Conservation (phyloP, 64 coral and sea anemone species). For the Montipora foliosa region DNA sequence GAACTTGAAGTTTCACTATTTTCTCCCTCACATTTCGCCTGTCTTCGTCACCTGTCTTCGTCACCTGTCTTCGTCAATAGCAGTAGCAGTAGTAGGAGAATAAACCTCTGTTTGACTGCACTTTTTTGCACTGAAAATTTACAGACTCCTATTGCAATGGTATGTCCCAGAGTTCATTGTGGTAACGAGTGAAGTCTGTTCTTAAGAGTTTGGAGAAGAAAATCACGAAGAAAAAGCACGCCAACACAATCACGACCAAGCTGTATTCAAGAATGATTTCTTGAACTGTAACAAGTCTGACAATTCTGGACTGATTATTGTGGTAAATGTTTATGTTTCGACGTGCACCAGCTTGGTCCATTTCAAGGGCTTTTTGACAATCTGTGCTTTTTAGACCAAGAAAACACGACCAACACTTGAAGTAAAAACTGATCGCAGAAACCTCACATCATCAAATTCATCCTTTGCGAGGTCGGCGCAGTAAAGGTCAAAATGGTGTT, state of each 20-base stretch:
- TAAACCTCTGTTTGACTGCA: not conserved
- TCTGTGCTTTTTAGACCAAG: not conserved
- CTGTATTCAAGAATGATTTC: slow-evolving; percentile 26
- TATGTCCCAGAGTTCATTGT: not conserved
- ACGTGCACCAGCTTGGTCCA: not conserved
- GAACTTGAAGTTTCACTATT: too few species aligned
- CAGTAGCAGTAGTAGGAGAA: too few species aligned
- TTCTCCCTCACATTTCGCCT: too few species aligned
- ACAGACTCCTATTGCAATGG: too few species aligned
- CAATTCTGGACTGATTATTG: not conserved
- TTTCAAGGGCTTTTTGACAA: not conserved
- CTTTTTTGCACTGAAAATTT: not conserved
- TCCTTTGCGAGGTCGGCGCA: too few species aligned
- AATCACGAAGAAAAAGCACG: slow-evolving; percentile 16
- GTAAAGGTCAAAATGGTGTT: too few species aligned
- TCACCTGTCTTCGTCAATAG: too few species aligned
- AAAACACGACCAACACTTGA: not conserved
- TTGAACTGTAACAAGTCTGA: slow-evolving; percentile 9
- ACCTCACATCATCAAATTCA: too few species aligned
- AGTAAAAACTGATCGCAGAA: not conserved
- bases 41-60: too few species aligned
- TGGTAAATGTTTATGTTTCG: not conserved
- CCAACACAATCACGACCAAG: slow-evolving; percentile 17
- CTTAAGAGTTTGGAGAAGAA: not conserved
- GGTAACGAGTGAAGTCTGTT: not conserved